Percentiles rank a stretch among this genome's conserved stretches.
These are phyloP conservation scores for Drosophila pallidifrons DNA, from an alignment of 1,140 invertebrate species.

Conservation along the genomic window DNA sequence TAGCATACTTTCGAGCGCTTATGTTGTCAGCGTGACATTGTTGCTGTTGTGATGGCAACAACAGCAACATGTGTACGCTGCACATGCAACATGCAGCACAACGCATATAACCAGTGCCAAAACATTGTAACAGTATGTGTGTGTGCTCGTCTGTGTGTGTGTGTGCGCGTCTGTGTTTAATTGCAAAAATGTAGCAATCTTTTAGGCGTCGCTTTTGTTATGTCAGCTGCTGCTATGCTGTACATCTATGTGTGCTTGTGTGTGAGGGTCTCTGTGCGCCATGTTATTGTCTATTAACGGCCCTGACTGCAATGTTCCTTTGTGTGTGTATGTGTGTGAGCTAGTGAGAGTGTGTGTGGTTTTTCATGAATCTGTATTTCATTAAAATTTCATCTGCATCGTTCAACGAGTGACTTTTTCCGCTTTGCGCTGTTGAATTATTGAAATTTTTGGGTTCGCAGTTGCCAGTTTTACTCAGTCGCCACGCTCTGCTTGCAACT, in stretches of 20 bases:
- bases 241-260: conserved; percentile 17
- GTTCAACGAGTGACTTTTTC: conserved; percentile 83
- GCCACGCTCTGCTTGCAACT: conserved; percentile 46
- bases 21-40: conserved; percentile 78
- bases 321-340: conserved; percentile 32
- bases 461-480: conserved; percentile 66
- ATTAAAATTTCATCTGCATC: conserved; percentile 84
- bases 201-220: conserved; percentile 77
- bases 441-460: conserved; percentile 78
- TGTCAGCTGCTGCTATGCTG: conserved; percentile 52
- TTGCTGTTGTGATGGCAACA: conserved; percentile 41
- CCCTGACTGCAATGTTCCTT: conserved; percentile 54
- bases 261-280: conserved; percentile 39
- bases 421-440: conserved; percentile 83
- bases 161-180: conserved; percentile 64
- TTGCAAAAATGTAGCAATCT: conserved; percentile 82
- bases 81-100: conserved; percentile 33
- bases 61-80: conserved; percentile 71
- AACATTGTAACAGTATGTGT: conserved; percentile 6
- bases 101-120: conserved; percentile 21
- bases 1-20: conserved; percentile 66
- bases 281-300: conserved; percentile 75
- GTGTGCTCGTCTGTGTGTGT: conserved; percentile 47
- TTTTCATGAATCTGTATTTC: conserved; percentile 81
- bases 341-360: conserved; percentile 50